Evolutionary conservation across 2,888 invertebrate genomes (phyloP).

Genomic region (Lithosia quadra): DNA sequence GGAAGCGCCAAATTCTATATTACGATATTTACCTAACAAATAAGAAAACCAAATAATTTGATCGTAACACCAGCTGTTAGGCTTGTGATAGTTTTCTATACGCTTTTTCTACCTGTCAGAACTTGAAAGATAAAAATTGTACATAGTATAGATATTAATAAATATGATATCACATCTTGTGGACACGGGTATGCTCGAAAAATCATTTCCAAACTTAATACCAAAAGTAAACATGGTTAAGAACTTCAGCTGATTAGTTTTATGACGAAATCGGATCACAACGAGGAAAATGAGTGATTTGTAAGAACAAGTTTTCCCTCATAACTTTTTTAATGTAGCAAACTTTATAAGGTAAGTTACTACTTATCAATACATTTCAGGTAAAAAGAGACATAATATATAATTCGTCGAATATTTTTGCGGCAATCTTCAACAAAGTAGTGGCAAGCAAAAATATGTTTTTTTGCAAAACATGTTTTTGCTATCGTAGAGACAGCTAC

Average conservation of each 20-base stretch:
- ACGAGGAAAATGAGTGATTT: not conserved
- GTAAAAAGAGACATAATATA: too few relatives aligned
- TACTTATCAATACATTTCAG: not conserved
- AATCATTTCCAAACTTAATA: not conserved
- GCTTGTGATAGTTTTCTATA: too few relatives aligned
- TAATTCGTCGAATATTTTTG: too few relatives aligned
- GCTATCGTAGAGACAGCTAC: too few relatives aligned
- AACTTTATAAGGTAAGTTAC: not conserved
- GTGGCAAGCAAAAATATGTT: not conserved
- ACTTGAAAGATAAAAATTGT: not conserved
- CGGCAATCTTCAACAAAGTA: too few relatives aligned
- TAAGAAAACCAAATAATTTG: too few relatives aligned
- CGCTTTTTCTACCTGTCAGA: not conserved
- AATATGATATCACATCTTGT: not conserved
- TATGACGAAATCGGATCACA: not conserved
- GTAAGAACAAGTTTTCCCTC: not conserved
- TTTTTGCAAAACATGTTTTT: too few relatives aligned
- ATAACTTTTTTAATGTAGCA: not conserved
- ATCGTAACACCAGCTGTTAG: too few relatives aligned
- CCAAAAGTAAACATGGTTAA: not conserved
- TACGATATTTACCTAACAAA: too few relatives aligned
- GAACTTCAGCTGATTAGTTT: not conserved
- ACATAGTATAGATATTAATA: not conserved
- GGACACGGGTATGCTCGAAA: not conserved
- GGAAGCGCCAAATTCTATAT: too few relatives aligned